phyloP scores from a whole-genome alignment of 2,888 invertebrate genomes.

The Venusia cambrica region DNA sequence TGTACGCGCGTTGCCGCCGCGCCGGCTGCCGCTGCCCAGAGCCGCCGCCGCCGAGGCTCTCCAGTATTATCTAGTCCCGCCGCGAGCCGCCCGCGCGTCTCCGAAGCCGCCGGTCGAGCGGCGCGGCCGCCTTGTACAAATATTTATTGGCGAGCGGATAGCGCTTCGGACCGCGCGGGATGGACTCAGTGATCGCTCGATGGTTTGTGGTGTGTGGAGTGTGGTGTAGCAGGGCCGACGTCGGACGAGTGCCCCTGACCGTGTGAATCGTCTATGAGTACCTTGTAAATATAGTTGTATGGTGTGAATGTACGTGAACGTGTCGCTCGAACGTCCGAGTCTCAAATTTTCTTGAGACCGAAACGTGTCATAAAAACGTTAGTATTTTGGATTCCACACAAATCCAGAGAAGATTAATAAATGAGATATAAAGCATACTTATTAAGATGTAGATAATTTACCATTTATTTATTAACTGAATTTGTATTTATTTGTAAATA shows the following conservation, averaged over 20 bases:
- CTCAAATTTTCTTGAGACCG: constrained; percentile 80
- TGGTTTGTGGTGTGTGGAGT: constrained; percentile 63
- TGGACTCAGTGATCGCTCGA: constrained; percentile 66
- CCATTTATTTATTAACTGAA: constrained; percentile 82
- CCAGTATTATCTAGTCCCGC: constrained; percentile 87
- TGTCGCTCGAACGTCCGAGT: constrained; percentile 79
- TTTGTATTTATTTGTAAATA: constrained; percentile 82
- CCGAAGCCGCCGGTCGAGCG: constrained; percentile 64
- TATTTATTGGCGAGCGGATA: constrained; percentile 75
- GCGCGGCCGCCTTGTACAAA: constrained; percentile 83
- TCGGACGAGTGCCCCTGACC: constrained; percentile 61
- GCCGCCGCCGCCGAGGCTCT: constrained; percentile 69
- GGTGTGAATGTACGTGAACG: constrained; percentile 81
- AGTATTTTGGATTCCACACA: constrained; percentile 76
- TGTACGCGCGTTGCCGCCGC: constrained; percentile 89
- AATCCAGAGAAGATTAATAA: constrained; percentile 79
- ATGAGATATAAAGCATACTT: constrained; percentile 80
- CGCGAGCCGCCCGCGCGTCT: constrained; percentile 64
- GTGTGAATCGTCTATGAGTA: constrained; percentile 70
- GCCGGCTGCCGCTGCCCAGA: constrained; percentile 93
- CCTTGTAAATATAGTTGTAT: constrained; percentile 80
- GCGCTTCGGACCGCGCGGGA: constrained; percentile 65
- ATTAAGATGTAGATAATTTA: constrained; percentile 82
- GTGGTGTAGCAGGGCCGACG: constrained; percentile 59
- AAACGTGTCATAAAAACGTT: constrained; percentile 77